These are phyloP conservation scores for Trichogramma evanescens DNA, from an alignment of 2,888 invertebrate species.

Conservation along the genomic window DNA sequence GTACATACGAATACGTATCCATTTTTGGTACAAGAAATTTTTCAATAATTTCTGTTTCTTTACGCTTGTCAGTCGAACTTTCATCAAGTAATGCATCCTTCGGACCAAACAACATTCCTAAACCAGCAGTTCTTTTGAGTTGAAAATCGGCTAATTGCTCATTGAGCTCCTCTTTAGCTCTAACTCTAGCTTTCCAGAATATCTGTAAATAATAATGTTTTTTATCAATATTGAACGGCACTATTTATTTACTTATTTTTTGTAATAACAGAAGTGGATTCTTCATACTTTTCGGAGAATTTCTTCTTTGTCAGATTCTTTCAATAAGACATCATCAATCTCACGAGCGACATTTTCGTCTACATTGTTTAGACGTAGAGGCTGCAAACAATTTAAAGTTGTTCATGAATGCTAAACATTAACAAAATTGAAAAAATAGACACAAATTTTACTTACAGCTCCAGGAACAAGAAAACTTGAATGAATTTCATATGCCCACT, in stretches of 20 bases:
- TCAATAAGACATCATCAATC: constrained; percentile 78
- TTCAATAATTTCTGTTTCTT: constrained; percentile 71
- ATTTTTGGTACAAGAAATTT: constrained; percentile 65
- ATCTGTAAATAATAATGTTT: constrained; percentile 41
- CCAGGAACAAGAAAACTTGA: constrained; percentile 89
- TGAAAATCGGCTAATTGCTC: constrained; percentile 79
- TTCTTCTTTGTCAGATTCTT: constrained; percentile 85
- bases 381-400: constrained; percentile 52
- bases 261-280: not conserved
- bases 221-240: not conserved
- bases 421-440: constrained; percentile 14
- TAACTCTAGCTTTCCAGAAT: constrained; percentile 80
- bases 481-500: constrained; percentile 99
- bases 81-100: constrained; percentile 71
- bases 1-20: constrained; percentile 60
- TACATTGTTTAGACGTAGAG: constrained; percentile 69
- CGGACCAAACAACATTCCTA: constrained; percentile 85
- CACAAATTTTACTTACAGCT: constrained; percentile 57
- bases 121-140: constrained; percentile 80
- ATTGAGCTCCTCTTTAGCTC: constrained; percentile 74
- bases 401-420: not conserved
- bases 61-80: constrained; percentile 70
- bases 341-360: constrained; percentile 84
- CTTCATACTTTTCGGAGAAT: constrained; percentile 65
- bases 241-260: not conserved